These are phyloP conservation scores for Drosophila borborema DNA, from an alignment of 2,888 invertebrate species.

Conservation along the genomic window DNA sequence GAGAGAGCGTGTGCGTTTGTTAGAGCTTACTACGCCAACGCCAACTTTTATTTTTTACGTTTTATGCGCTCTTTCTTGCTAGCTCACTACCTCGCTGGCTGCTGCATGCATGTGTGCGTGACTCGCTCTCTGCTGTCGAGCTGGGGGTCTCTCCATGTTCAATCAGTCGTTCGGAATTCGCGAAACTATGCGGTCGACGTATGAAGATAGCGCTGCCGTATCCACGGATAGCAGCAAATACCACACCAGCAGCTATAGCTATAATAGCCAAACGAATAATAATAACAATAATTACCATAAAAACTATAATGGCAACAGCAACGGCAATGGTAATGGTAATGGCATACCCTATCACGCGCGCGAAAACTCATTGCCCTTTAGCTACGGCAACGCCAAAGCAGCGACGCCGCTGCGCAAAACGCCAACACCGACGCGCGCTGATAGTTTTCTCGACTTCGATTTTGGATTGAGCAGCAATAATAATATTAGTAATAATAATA, in stretches of 20 bases:
- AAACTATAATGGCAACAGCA: slow-evolving; percentile 50
- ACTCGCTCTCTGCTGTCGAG: slow-evolving; percentile 38
- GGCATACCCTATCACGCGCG: slow-evolving; percentile 95
- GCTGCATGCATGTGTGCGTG: slow-evolving; percentile 20
- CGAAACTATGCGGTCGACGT: slow-evolving; percentile 85
- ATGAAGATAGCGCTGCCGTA: slow-evolving; percentile 78
- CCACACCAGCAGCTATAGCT: slow-evolving; percentile 55
- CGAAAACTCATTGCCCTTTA: slow-evolving; percentile 94
- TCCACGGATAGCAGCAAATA: slow-evolving; percentile 65
- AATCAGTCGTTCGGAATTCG: slow-evolving; percentile 85
- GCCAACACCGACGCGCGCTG: slow-evolving; percentile 70
- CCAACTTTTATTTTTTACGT: slow-evolving; percentile 61
- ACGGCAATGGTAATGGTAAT: slow-evolving; percentile 56
- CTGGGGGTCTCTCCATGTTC: slow-evolving; percentile 48
- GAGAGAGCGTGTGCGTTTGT: slow-evolving; percentile 29
- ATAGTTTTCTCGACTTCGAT: slow-evolving; percentile 77
- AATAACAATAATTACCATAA: slow-evolving; percentile 67
- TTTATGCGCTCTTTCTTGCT: slow-evolving; percentile 8
- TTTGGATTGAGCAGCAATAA: slow-evolving; percentile 41
- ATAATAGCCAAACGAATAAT: slow-evolving; percentile 61
- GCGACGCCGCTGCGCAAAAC: slow-evolving; percentile 79
- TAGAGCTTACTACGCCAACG: slow-evolving; percentile 72
- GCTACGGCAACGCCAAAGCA: slow-evolving; percentile 89
- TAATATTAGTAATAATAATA: slow-evolving; percentile 41
- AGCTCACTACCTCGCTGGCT: slow-evolving; percentile 30